A percentile compares a stretch with the other conserved stretches of the same genome.
Evolutionary conservation across 2,113 vertebrate genomes (phyloP).

Genomic region (Genyomyrus donnyi): DNA sequence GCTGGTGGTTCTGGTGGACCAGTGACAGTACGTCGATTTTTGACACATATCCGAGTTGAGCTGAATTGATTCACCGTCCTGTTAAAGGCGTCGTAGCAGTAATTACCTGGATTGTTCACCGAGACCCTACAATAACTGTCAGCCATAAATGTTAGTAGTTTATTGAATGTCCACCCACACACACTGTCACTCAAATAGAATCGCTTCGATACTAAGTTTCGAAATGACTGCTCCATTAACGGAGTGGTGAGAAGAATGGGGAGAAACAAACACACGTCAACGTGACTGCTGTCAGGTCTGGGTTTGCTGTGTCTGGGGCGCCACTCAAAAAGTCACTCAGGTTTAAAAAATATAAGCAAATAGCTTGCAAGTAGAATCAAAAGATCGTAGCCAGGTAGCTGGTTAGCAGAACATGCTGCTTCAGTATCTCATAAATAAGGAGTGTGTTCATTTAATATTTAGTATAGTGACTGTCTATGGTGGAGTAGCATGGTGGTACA

Average conservation of each 20-base stretch:
- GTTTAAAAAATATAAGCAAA: neutral
- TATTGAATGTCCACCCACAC: neutral
- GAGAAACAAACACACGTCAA: neutral
- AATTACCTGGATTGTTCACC: neutral
- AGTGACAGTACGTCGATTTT: neutral
- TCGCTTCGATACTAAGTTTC: neutral
- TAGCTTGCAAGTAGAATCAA: neutral
- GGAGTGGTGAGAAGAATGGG: neutral
- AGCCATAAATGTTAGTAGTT: constrained; percentile 4
- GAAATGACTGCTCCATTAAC: neutral
- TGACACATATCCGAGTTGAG: neutral
- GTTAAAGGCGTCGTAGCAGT: neutral
- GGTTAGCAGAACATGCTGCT: neutral
- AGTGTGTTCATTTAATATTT: neutral
- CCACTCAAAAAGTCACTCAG: neutral
- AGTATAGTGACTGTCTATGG: neutral
- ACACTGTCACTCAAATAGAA: neutral
- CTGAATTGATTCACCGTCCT: neutral
- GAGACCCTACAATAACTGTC: neutral
- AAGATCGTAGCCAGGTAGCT: neutral
- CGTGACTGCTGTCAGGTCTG: neutral
- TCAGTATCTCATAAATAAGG: neutral
- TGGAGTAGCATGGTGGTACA: too few species aligned
- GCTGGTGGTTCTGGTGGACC: neutral
- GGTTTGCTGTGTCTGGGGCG: neutral